Evolutionary conservation across 2,113 vertebrate genomes (phyloP), one percentile per base, ranked within the genome.

Genomic region (Pao palembangensis): DNA sequence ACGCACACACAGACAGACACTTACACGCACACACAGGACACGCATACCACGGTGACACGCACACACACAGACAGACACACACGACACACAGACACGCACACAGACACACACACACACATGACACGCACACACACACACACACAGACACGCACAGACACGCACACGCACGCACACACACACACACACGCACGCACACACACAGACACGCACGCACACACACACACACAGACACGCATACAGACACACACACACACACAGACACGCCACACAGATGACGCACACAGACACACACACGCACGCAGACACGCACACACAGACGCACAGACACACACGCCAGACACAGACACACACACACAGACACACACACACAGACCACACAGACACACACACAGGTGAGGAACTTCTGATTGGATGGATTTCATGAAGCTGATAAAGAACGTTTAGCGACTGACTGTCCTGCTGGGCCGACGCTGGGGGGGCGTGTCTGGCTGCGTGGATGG

Each of bases 361-460:
- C 47, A 49, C 47, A 49, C 47, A 48, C 47, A 48, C 47, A 48
- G 11, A 18, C n/a, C 44, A 46, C 14, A 16, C 44, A 46, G 2
- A 46, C 44, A 7, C 14, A 46, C 14, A n/a, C n/a, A n/a, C n/a
- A 17, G 43, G 44, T 47, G 44, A 46, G 44, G 44, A 46, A n/a
- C 2, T 17, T 46, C 44, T 46, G 15, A 46, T 7, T 47, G 44
- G 44, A 47, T 47, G 44, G 16, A 16, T 16, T 17, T n/a, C 15
- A 46, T 17, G 44, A 46, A 46, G 43, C 3, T 1, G 6, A 46
- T 46, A 28, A 28, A 28, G 1, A 46, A n/a, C 1, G 44, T 46
- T 13, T 6, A 6, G 44, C 4, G 1, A 11, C 50, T 75, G 60
- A 90, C 90, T 52, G 64, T 72, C 60, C 71, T 87, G 82, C 85